Base-by-base conservation (phyloP, 2,797 vertebrate species). In the Xenentodon cancila region DNA sequence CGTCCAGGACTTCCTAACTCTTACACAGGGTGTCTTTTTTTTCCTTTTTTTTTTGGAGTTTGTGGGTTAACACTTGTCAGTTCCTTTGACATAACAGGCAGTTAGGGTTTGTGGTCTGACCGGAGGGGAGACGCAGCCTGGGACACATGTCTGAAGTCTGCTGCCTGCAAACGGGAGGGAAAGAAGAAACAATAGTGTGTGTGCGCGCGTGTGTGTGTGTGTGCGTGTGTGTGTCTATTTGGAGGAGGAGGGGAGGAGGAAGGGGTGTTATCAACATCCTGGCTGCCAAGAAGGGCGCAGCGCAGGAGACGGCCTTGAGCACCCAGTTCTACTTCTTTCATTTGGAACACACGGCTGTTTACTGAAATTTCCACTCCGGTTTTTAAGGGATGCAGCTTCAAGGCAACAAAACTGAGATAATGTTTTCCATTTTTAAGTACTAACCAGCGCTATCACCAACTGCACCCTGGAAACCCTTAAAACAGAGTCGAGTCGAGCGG, bases 281-380 rank as follows among this genome's bases (percentile, higher is more conserved):
- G 50, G 75, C 90, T 89, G 82, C 87, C 78, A 84, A 34, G 70
- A 42, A 84, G 87, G 89, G 86, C 69, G 87, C 86, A 85, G 86
- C 15, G 27, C 59, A 66, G 79, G 51, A 83, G 73, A 81, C 51
- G 25, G 53, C 70, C 53, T 63, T 52, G 47, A 74, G 40, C 50
- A 54, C 9, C 25, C 40, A 7, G 32, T 19, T 11, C 25, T 5
- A 25, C 25, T 27, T 51, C 19, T 25, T 27, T 20, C 20, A 49
- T 42, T 49, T 40, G 46, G 22, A 32, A 8, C 19, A 25, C 25
- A 25, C 25, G 9, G 3, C 2, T 48, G 15, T 9, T 63, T 32
- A 0, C 0, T 1, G 12, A 34, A 3, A 25, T 25, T 25, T 25
- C 3, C 5, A 25, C 25, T 3, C 25, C 25, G 25, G 3, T 5